These are phyloP conservation scores for Cynopterus brachyotis DNA, from an alignment of 2,113 vertebrate species.

Conservation along the genomic window DNA sequence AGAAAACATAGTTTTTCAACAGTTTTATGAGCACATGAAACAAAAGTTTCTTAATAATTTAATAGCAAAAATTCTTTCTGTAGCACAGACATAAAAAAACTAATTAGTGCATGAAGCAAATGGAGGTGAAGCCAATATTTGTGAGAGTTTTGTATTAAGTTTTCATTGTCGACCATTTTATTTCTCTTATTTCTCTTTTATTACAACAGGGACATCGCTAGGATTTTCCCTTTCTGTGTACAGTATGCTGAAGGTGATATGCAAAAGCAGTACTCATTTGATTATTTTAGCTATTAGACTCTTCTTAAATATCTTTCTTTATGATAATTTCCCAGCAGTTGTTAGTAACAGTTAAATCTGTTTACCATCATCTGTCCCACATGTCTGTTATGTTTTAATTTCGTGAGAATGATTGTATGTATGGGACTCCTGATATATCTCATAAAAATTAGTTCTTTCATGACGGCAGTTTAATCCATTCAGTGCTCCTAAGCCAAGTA, in stretches of 20 bases:
- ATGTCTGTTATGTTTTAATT: neutral
- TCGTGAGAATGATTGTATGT: neutral
- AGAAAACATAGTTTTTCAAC: neutral
- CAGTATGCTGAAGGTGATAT: neutral
- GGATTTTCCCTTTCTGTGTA: neutral
- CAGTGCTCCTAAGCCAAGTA: neutral
- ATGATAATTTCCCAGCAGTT: neutral
- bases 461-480: neutral
- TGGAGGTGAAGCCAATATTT: slow-evolving; percentile 1
- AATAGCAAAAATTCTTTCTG: neutral
- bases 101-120: slow-evolving; percentile 12
- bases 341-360: neutral
- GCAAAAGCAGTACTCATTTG: neutral
- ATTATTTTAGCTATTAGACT: neutral
- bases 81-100: slow-evolving; percentile 31
- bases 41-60: slow-evolving; percentile 53
- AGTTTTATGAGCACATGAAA: slow-evolving; percentile 48
- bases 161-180: neutral
- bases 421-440: neutral
- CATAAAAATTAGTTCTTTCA: neutral
- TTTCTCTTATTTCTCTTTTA: neutral
- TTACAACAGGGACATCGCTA: neutral
- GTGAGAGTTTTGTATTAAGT: neutral
- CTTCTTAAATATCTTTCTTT: neutral
- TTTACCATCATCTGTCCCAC: neutral